Percentiles rank a stretch among this genome's conserved stretches.
Conservation (phyloP, 2,888 invertebrate species). For the Scaptomyza tumidula region DNA sequence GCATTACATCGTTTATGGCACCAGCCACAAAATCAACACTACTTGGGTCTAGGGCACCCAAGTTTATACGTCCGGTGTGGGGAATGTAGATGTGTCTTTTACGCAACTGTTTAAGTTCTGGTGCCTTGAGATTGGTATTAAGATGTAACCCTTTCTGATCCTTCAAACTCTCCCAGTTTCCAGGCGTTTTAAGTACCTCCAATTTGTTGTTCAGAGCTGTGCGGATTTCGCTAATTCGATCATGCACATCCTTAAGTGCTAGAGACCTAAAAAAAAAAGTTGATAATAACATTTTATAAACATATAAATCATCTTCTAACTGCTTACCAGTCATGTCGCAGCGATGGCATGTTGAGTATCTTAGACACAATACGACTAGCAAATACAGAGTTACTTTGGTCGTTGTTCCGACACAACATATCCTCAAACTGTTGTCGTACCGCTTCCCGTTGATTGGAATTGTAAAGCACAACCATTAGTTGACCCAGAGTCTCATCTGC, state of each 20-base stretch:
- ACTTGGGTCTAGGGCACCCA: conserved; percentile 24
- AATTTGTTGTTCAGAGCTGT: conserved; percentile 29
- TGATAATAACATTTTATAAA: not conserved
- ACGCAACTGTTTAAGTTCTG: conserved; percentile 34
- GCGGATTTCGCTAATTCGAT: conserved; percentile 33
- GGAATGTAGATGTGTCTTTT: conserved; percentile 48
- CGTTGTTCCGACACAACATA: conserved; percentile 21
- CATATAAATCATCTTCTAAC: not conserved
- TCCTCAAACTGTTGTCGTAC: conserved; percentile 41
- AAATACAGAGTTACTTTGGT: conserved; percentile 15
- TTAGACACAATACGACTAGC: conserved; percentile 49
- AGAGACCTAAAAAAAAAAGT: conserved; percentile 10
- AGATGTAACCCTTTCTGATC: conserved; percentile 41
- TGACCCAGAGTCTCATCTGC: conserved; percentile 52
- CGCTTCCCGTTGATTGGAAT: conserved; percentile 24
- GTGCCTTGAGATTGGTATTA: conserved; percentile 21
- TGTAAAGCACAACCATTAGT: conserved; percentile 42
- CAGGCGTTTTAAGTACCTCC: conserved; percentile 36
- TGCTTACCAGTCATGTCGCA: conserved; percentile 47
- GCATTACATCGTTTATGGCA: conserved; percentile 43
- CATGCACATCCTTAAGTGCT: conserved; percentile 33
- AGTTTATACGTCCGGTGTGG: conserved; percentile 49
- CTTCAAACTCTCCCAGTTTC: conserved; percentile 42
- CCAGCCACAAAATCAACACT: conserved; percentile 44
- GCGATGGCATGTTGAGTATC: conserved; percentile 24